Base-by-base conservation (phyloP, 2,113 vertebrate species). In the Rhea pennata region DNA sequence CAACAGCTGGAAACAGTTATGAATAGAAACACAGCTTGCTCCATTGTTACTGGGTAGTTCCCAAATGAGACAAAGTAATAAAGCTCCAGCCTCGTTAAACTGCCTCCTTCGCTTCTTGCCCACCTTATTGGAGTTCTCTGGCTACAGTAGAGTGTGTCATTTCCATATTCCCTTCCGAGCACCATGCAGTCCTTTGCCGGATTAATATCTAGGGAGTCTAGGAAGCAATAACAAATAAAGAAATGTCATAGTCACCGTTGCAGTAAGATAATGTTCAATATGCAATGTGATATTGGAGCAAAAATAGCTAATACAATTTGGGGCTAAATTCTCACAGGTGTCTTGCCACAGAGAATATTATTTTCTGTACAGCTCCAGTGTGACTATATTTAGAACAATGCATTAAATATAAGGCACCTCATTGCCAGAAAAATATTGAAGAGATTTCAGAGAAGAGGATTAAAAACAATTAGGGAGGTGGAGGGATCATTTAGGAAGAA, bases 101-200 rank as follows among this genome's bases (percentile, higher is more conserved):
- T 2, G 1, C 10, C 3, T 0, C 8, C 12, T 85, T 74, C 7
- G 4, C 5, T 22, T 67, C 23, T 77, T 71, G 13, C 33, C 16
- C 7, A 31, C 10, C 1, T 26, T 40, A 50, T 4, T 42, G 23
- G 1, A 1, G 48, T 39, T 67, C 14, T 78, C n/a, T 1, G 0
- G 3, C 3, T 54, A 13, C 10, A 72, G 51, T 64, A 66, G 39
- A 72, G 6, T 17, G 5, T 21, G 58, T 29, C 26, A 36, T 2
- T 36, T 72, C 53, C 29, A 4, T 19, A 46, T 15, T 48, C 0
- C 0, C 6, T 46, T 7, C 6, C 36, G 19, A 36, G 6, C 12
- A n/a, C 31, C 1, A 1, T 23, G 13, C 21, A 6, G 2, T 6
- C 79, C 61, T 70, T 79, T n/a, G 33, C 6, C 83, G n/a, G 71